A percentile compares a stretch with the other conserved stretches of the same genome.
phyloP scores from a whole-genome alignment of 2,888 invertebrate species.

The Drosophila parthenogenetica region DNA sequence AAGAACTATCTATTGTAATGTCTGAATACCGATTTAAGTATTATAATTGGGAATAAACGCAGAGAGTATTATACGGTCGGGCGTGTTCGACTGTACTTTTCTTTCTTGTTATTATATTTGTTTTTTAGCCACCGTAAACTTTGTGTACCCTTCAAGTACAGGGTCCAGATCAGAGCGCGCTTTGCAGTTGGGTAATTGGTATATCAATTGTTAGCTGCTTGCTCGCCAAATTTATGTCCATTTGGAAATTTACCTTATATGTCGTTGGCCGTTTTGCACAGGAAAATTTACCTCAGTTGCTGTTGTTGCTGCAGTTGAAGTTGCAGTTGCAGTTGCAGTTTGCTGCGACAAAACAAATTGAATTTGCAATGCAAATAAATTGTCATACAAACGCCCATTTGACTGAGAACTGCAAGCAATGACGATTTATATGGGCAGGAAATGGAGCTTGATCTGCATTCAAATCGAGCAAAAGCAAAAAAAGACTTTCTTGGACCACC shows the following conservation, averaged over 20 bases:
- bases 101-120: too few relatives aligned
- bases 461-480: not conserved
- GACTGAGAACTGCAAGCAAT: slow-evolving; percentile 50
- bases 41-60: too few relatives aligned
- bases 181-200: slow-evolving; percentile 74
- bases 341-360: slow-evolving; percentile 48
- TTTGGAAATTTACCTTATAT: slow-evolving; percentile 69
- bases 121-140: not conserved
- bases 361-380: slow-evolving; percentile 81
- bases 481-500: slow-evolving; percentile 28
- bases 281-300: slow-evolving; percentile 22
- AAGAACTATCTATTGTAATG: too few relatives aligned
- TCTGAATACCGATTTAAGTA: too few relatives aligned
- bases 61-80: too few relatives aligned
- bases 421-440: slow-evolving; percentile 60
- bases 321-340: slow-evolving; percentile 8
- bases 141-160: not conserved
- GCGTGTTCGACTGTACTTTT: too few relatives aligned
- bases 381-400: slow-evolving; percentile 71
- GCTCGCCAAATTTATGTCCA: slow-evolving; percentile 64
- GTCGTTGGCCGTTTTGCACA: slow-evolving; percentile 28
- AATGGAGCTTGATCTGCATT: slow-evolving; percentile 52
- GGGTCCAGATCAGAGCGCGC: not conserved
- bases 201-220: slow-evolving; percentile 70
- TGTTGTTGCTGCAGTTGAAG: not conserved